Evolutionary conservation across 1,140 invertebrate genomes (phyloP).

Genomic region (Drosophila persimilis): DNA sequence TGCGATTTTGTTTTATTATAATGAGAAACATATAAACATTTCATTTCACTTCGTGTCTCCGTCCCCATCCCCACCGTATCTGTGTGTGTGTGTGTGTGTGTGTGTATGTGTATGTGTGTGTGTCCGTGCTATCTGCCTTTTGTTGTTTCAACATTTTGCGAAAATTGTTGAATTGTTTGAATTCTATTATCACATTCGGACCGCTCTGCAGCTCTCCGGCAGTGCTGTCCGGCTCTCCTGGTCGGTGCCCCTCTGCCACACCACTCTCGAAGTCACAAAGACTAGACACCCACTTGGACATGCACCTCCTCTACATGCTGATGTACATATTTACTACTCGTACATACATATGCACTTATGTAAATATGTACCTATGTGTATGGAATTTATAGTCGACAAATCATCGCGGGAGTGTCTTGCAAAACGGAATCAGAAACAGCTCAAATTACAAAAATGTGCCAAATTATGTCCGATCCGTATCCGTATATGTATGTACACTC

Average conservation of each 20-base stretch:
- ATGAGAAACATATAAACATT: conserved; percentile 75
- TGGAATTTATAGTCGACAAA: conserved; percentile 49
- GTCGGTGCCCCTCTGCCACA: too few species aligned
- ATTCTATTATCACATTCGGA: conserved; percentile 74
- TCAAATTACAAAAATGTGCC: conserved; percentile 51
- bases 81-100: conserved; percentile 35
- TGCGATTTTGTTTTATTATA: conserved; percentile 77
- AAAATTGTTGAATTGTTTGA: conserved; percentile 79
- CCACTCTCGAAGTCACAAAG: conserved; percentile 13
- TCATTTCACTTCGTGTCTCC: conserved; percentile 13
- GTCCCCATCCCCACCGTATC: background rate
- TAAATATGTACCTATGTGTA: background rate
- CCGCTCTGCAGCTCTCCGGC: conserved; percentile 2
- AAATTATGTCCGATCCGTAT: conserved; percentile 43
- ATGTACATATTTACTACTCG: too few species aligned
- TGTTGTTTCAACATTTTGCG: conserved; percentile 71
- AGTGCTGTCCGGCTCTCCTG: background rate
- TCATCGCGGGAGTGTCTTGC: conserved; percentile 24
- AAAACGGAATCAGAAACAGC: conserved; percentile 45
- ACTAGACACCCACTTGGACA: conserved; percentile 12
- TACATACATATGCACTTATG: conserved; percentile 1
- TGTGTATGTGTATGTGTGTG: conserved; percentile 1
- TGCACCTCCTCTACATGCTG: background rate
- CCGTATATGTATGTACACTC: background rate
- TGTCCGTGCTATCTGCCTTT: conserved; percentile 63